A percentile compares a stretch with the other conserved stretches of the same genome.
phyloP scores from a whole-genome alignment of 64 coral and sea anemone species.

The Exaiptasia diaphana region DNA sequence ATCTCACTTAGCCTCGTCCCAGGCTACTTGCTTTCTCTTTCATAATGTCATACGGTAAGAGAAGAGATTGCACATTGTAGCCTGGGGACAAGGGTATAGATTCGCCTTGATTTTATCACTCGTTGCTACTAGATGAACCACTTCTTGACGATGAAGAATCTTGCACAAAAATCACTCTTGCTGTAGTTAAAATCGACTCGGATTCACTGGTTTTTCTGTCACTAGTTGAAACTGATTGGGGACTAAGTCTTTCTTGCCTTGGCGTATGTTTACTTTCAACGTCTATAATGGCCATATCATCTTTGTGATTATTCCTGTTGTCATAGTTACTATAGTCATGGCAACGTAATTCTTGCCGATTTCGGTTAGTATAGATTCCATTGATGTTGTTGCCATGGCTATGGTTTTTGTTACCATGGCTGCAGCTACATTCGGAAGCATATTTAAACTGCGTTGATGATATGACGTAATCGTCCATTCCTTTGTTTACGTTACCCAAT shows the following conservation, averaged over 20 bases:
- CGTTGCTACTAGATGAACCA: neutral
- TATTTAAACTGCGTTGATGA: no score
- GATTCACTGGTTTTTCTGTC: neutral
- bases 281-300: conserved; percentile 1
- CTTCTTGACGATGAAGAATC: neutral
- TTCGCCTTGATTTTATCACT: neutral
- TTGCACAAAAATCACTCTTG: neutral
- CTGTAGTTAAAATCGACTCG: neutral
- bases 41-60: no score
- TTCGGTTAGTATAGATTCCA: no score
- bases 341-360: no score
- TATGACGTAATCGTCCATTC: no score
- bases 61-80: no score
- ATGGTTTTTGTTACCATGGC: no score
- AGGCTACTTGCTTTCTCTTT: no score
- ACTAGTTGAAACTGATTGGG: neutral
- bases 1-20: no score
- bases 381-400: no score
- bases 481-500: no score
- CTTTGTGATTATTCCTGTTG: neutral
- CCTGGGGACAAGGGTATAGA: neutral
- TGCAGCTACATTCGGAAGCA: no score
- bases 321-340: neutral
- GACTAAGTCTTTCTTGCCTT: neutral
- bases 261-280: neutral